Base-by-base conservation (phyloP, 2,113 vertebrate genomes). In the Murina feae region DNA sequence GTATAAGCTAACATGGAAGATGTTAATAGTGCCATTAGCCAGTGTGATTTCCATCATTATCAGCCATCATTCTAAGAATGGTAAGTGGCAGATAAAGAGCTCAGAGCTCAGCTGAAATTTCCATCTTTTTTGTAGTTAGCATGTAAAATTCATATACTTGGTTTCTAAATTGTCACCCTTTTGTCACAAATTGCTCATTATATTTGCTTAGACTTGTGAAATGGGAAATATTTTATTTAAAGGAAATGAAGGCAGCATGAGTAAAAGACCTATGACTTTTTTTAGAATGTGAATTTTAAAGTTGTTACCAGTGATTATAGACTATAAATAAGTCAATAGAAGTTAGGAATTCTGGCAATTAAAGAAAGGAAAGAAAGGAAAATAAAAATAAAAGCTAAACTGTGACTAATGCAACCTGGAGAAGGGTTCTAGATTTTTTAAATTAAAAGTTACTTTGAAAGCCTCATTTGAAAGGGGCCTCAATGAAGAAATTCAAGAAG, bases 21-120 rank as follows among this genome's bases (percentile, higher is more conserved):
- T 93, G 93, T 89, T 95, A 97, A 90, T 84, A 76, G 71, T 49
- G 74, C 96, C 47, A 85, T 97, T 96, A 96, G 86, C 76, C 39
- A 5, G 90, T 87, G 84, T 71, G 81, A 82, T 96, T 96, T 95
- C 74, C 80, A 89, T 89, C 96, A 96, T 90, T 96, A 83, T 63
- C 89, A 95, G 92, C 78, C 1, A 0, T 95, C 95, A 92, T 96
- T 96, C 92, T 95, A 95, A 96, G 55, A 69, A 37, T 39, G 20
- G 30, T 86, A 95, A 98, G 51, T 81, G 86, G 89, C 93, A 96
- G 96, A 96, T 97, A 97, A 95, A 97, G 96, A 97, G 97, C 84
- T 94, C 66, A 71, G 84, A 97, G 97, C 82, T 94, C 66, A 71
- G 84, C 79, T 69, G 89, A 97, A 96, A 97, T 98, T 98, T 98